Conservation (phyloP, 2,113 vertebrate genomes). For the Sylvilagus bachmani region DNA sequence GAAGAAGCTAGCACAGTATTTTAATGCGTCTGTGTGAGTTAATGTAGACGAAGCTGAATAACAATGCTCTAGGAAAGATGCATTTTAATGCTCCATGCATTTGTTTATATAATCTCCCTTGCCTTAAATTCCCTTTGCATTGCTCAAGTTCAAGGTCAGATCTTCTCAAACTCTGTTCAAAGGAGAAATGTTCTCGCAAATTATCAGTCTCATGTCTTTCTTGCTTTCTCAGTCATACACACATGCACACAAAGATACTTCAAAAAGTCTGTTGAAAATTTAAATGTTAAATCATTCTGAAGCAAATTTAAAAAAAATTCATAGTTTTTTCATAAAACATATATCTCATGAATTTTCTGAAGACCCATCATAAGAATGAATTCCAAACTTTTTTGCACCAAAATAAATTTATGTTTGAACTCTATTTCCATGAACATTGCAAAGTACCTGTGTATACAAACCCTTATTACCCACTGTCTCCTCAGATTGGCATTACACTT, state of each 20-base stretch:
- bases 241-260: too few species aligned
- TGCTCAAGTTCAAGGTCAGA: background rate
- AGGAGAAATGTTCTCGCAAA: background rate
- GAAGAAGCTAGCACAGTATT: background rate
- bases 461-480: background rate
- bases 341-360: too few species aligned
- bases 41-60: background rate
- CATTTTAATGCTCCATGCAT: background rate
- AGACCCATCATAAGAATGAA: too few species aligned
- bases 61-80: background rate
- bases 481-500: background rate
- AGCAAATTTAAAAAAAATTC: too few species aligned
- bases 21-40: slow-evolving; percentile 16
- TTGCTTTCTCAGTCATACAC: background rate
- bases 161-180: background rate
- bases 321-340: too few species aligned
- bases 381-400: too few species aligned
- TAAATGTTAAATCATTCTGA: too few species aligned
- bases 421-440: too few species aligned
- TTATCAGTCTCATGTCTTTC: background rate
- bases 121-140: background rate
- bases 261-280: too few species aligned
- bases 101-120: background rate
- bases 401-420: too few species aligned
- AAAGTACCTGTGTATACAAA: too few species aligned